Evolutionary conservation across 2,888 invertebrate genomes (phyloP).

Genomic region (Epiperipatus broadwayi): DNA sequence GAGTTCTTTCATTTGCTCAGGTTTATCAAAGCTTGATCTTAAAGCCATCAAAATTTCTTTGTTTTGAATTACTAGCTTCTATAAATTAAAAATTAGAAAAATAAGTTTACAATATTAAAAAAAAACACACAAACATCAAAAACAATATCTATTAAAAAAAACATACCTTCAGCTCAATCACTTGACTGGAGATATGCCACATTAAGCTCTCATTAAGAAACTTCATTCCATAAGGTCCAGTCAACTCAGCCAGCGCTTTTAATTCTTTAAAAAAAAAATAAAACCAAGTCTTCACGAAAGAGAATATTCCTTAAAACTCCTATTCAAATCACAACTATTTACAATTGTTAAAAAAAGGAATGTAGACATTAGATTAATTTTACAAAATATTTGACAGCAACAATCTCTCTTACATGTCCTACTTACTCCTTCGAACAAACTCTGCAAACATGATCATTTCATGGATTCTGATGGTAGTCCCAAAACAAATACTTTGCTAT

Average conservation of each 20-base stretch:
- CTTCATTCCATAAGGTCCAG: conserved; percentile 97
- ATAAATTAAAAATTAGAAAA: conserved; percentile 17
- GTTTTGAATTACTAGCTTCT: conserved; percentile 64
- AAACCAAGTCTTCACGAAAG: background rate
- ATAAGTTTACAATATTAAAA: conserved; percentile 3
- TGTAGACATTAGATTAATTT: too few relatives aligned
- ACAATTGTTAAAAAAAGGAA: too few relatives aligned
- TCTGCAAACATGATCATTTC: too few relatives aligned
- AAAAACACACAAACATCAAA: conserved; percentile 3
- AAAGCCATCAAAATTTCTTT: conserved; percentile 75
- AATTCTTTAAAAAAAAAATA: conserved; percentile 42
- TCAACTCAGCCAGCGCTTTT: conserved; percentile 77
- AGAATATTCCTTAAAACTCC: too few relatives aligned
- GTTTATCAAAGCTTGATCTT: conserved; percentile 92
- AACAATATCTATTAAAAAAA: background rate
- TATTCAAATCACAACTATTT: too few relatives aligned
- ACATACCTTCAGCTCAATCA: conserved; percentile 67
- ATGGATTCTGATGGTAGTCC: too few relatives aligned
- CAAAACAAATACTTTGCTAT: too few relatives aligned
- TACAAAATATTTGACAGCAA: too few relatives aligned
- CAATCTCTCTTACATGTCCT: too few relatives aligned
- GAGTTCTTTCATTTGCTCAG: conserved; percentile 92
- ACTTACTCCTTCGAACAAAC: too few relatives aligned
- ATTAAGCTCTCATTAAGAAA: conserved; percentile 84
- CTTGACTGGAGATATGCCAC: conserved; percentile 97